Percentiles rank a stretch among this genome's conserved stretches.
Evolutionary conservation across 2,113 vertebrate species (phyloP).

Genomic region (Dipodomys ordii): DNA sequence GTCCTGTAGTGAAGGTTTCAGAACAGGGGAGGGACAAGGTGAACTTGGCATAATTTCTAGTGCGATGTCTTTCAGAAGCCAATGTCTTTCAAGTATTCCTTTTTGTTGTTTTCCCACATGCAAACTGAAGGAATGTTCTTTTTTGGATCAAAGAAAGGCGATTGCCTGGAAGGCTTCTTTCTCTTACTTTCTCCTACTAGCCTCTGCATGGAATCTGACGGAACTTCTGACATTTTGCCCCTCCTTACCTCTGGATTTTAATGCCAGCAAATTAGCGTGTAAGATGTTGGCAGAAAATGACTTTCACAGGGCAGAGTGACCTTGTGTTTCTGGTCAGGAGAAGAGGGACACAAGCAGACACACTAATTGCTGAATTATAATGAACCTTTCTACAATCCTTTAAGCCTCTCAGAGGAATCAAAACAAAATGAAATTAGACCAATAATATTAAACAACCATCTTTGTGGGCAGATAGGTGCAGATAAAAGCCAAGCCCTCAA

Average conservation of each 20-base stretch:
- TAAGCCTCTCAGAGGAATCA: slow-evolving; percentile 78
- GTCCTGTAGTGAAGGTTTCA: not conserved
- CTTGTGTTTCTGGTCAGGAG: slow-evolving; percentile 81
- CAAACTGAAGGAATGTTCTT: slow-evolving; percentile 56
- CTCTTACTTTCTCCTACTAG: slow-evolving; percentile 35
- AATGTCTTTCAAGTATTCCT: slow-evolving; percentile 37
- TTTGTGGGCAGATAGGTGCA: slow-evolving; percentile 82
- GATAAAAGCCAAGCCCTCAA: slow-evolving; percentile 80
- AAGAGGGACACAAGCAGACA: slow-evolving; percentile 67
- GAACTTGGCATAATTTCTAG: not conserved
- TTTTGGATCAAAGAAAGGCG: slow-evolving; percentile 65
- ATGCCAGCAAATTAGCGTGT: slow-evolving; percentile 83
- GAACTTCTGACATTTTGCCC: slow-evolving; percentile 72
- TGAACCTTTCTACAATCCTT: slow-evolving; percentile 71
- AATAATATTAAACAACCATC: slow-evolving; percentile 43
- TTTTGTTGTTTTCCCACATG: slow-evolving; percentile 60
- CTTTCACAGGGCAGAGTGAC: slow-evolving; percentile 82
- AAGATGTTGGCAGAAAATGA: slow-evolving; percentile 78
- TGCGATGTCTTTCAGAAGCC: slow-evolving; percentile 47
- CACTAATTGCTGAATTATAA: slow-evolving; percentile 84
- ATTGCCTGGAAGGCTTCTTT: slow-evolving; percentile 46
- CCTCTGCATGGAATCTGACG: not conserved
- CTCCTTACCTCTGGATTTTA: slow-evolving; percentile 80
- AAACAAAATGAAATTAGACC: slow-evolving; percentile 80
- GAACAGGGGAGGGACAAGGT: slow-evolving; percentile 11